phyloP scores from a whole-genome alignment of 2,888 invertebrate species.

The Stenichneumon culpator region DNA sequence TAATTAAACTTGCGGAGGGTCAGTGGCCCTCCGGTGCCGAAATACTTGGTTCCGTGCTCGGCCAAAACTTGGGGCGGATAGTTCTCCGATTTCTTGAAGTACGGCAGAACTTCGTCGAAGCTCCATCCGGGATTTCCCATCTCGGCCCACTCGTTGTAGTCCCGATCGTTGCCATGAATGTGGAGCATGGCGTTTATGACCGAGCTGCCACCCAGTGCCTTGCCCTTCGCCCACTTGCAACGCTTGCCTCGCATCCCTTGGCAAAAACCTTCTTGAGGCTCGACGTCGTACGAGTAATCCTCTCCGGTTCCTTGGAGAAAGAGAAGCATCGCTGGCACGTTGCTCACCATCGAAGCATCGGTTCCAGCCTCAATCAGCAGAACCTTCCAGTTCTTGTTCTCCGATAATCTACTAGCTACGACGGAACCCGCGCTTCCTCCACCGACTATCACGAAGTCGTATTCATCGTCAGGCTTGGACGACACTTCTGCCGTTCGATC shows the following conservation, averaged over 20 bases:
- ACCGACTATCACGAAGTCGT: constrained; percentile 83
- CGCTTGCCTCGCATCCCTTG: constrained; percentile 78
- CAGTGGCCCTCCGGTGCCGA: constrained; percentile 85
- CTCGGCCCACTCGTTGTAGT: constrained; percentile 89
- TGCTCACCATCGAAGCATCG: constrained; percentile 85
- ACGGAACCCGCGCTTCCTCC: constrained; percentile 87
- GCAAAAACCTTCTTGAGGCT: constrained; percentile 84
- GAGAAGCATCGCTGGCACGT: constrained; percentile 84
- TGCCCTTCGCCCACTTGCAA: constrained; percentile 88
- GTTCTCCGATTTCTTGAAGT: constrained; percentile 77
- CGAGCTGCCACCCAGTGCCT: constrained; percentile 89
- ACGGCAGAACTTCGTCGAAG: constrained; percentile 85
- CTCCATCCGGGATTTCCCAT: constrained; percentile 89
- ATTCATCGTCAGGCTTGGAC: constrained; percentile 68
- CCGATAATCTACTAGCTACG: constrained; percentile 85
- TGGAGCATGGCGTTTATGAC: constrained; percentile 89
- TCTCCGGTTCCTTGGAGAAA: constrained; percentile 79
- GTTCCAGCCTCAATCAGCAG: constrained; percentile 86
- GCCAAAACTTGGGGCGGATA: constrained; percentile 77
- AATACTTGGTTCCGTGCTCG: constrained; percentile 80
- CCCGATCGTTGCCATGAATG: constrained; percentile 88
- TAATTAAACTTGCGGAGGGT: constrained; percentile 84
- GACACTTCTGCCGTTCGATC: constrained; percentile 85
- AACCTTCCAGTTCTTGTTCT: constrained; percentile 85
- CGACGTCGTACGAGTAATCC: constrained; percentile 86